Conservation (phyloP, 2,797 vertebrate species). For the Gambelia wislizenii region DNA sequence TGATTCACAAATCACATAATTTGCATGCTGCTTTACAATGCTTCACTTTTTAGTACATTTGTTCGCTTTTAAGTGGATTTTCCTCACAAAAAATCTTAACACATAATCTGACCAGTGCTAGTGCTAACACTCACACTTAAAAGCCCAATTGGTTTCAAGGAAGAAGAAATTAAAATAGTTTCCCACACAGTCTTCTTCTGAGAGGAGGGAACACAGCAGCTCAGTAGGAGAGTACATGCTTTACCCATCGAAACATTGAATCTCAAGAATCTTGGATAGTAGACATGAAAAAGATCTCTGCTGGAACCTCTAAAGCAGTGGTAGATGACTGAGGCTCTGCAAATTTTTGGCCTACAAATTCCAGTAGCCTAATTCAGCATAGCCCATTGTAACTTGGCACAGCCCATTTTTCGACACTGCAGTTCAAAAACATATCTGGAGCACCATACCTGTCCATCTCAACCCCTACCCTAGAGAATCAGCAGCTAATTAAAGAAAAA, state of each 20-base stretch:
- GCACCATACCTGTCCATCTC: not conserved
- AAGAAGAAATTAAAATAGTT: too few species aligned
- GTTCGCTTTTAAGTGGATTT: not conserved
- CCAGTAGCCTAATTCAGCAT: too few species aligned
- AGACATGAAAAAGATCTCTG: not conserved
- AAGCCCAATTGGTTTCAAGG: not conserved
- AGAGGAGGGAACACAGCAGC: too few species aligned
- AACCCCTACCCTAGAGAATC: not conserved
- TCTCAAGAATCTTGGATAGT: not conserved
- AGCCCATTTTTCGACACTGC: too few species aligned
- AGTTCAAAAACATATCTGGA: too few species aligned
- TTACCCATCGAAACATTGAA: not conserved
- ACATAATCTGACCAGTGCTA: not conserved
- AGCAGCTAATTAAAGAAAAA: not conserved
- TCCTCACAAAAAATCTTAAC: not conserved
- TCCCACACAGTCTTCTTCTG: too few species aligned
- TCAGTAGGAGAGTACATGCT: not conserved
- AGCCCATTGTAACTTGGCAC: too few species aligned
- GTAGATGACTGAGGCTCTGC: too few species aligned
- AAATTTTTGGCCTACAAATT: too few species aligned
- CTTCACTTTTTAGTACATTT: too few species aligned
- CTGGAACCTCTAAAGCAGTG: not conserved
- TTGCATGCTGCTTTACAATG: not conserved
- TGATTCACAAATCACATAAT: conserved; percentile 7
- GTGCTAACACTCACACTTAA: not conserved